A percentile compares a stretch with the other conserved stretches of the same genome.
Evolutionary conservation across 2,113 vertebrate genomes (phyloP).

Genomic region (Poeciliopsis turrubarensis): DNA sequence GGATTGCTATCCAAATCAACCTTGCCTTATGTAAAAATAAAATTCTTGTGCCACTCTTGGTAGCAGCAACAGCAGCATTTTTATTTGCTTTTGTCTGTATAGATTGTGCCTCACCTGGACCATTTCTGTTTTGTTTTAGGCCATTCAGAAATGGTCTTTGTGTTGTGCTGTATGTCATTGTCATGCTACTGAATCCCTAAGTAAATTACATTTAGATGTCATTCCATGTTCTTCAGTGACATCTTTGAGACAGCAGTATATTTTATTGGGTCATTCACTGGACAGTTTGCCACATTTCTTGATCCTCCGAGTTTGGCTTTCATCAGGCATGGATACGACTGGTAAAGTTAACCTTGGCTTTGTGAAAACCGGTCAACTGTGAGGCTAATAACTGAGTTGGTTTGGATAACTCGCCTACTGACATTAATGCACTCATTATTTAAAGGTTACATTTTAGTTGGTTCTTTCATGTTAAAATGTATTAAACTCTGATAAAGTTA

Average conservation of each 20-base stretch:
- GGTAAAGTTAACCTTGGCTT: too few relatives aligned
- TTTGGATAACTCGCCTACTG: too few relatives aligned
- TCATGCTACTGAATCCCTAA: not conserved
- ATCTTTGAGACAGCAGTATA: not conserved
- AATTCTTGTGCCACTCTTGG: not conserved
- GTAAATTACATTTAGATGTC: not conserved
- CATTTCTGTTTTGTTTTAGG: not conserved
- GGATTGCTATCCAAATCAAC: not conserved
- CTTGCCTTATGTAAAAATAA: not conserved
- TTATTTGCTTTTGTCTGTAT: not conserved
- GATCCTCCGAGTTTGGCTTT: too few relatives aligned
- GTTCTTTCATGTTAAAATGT: too few relatives aligned
- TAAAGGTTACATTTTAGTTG: too few relatives aligned
- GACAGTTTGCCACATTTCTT: not conserved
- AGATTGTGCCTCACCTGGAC: not conserved
- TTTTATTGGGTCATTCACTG: not conserved
- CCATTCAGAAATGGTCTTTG: not conserved
- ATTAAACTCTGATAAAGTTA: too few relatives aligned
- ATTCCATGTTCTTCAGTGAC: not conserved
- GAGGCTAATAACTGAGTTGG: too few relatives aligned
- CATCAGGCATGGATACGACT: too few relatives aligned
- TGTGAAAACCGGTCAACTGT: too few relatives aligned
- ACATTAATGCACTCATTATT: too few relatives aligned
- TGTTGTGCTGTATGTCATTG: not conserved
- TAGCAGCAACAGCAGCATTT: not conserved